A percentile compares a stretch with the other conserved stretches of the same genome.
These are phyloP conservation scores for Blastobasis adustella DNA, from an alignment of 2,888 invertebrate species.

Conservation along the genomic window DNA sequence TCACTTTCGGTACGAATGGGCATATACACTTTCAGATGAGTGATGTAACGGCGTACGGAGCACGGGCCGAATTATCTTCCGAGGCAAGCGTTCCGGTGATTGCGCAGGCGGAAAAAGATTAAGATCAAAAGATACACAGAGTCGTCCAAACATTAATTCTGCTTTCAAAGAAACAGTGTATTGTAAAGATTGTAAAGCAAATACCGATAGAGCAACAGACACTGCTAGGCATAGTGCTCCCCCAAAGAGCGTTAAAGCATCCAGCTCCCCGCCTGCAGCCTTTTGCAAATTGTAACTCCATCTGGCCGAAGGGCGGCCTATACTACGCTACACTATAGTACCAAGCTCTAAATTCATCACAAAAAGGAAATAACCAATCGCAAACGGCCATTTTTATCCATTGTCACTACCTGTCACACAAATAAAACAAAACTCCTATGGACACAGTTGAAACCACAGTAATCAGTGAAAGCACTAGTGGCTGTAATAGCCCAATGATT, in stretches of 20 bases:
- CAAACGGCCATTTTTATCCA: too few species aligned
- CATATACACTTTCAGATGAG: slow-evolving; percentile 47
- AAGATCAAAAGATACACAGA: slow-evolving; percentile 2
- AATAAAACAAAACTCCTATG: slow-evolving; percentile 4
- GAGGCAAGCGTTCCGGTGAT: slow-evolving; percentile 27
- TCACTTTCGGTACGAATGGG: slow-evolving; percentile 54
- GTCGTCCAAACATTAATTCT: slow-evolving; percentile 1
- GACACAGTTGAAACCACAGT: slow-evolving; percentile 12
- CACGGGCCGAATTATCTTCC: slow-evolving; percentile 30
- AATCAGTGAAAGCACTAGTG: slow-evolving; percentile 28
- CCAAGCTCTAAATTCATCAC: too few species aligned
- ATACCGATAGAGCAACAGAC: slow-evolving; percentile 9
- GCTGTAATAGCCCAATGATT: slow-evolving; percentile 19
- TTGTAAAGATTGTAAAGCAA: slow-evolving; percentile 8
- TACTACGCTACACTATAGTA: too few species aligned
- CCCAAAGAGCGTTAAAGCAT: too few species aligned
- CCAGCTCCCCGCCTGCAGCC: too few species aligned
- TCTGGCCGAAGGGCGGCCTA: too few species aligned
- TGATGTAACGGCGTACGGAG: slow-evolving; percentile 39
- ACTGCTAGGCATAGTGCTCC: slow-evolving; percentile 1
- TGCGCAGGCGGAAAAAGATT: slow-evolving; percentile 31
- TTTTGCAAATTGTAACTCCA: too few species aligned
- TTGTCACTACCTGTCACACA: too few species aligned
- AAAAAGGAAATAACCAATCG: too few species aligned
- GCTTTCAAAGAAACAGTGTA: slow-evolving; percentile 12